A percentile compares a stretch with the other conserved stretches of the same genome.
phyloP scores from a whole-genome alignment of 1,140 invertebrate species.

The Drosophila ambigua region DNA sequence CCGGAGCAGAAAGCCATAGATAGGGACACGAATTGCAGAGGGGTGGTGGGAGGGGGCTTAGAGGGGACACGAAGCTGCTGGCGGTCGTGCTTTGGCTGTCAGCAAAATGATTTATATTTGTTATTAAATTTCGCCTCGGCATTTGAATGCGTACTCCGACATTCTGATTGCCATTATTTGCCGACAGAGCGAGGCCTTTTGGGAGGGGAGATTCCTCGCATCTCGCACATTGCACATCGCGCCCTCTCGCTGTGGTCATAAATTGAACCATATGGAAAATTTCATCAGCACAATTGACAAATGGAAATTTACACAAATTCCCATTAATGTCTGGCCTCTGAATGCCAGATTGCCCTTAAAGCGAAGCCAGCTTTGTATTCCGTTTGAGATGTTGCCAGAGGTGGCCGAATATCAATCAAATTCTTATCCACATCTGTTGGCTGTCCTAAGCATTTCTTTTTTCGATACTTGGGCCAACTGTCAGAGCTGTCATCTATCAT shows the following conservation, averaged over 20 bases:
- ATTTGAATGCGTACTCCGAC: slow-evolving; percentile 69
- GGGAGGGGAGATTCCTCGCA: slow-evolving; percentile 16
- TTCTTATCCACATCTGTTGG: slow-evolving; percentile 49
- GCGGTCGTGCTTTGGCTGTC: slow-evolving; percentile 67
- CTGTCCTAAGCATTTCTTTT: slow-evolving; percentile 39
- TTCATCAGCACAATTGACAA: slow-evolving; percentile 28
- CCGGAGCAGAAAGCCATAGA: slow-evolving; percentile 8
- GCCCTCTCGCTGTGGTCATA: slow-evolving; percentile 24
- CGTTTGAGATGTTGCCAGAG: not conserved
- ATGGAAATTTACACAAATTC: slow-evolving; percentile 10
- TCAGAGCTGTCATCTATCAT: slow-evolving; percentile 50
- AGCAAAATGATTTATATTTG: slow-evolving; percentile 80
- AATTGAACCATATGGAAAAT: slow-evolving; percentile 63
- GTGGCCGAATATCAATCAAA: slow-evolving; percentile 49
- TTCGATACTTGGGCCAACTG: slow-evolving; percentile 16
- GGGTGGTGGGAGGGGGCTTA: not conserved
- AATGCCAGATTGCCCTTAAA: slow-evolving; percentile 27
- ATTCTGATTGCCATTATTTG: slow-evolving; percentile 76
- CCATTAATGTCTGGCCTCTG: slow-evolving; percentile 2
- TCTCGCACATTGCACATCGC: not conserved
- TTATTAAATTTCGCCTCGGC: slow-evolving; percentile 77
- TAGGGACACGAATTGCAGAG: not conserved
- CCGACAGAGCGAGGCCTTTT: slow-evolving; percentile 62
- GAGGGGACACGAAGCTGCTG: slow-evolving; percentile 17
- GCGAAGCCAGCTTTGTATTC: not conserved